Evolutionary conservation across 2,113 vertebrate genomes (phyloP).

Genomic region (Pangasianodon gigas): DNA sequence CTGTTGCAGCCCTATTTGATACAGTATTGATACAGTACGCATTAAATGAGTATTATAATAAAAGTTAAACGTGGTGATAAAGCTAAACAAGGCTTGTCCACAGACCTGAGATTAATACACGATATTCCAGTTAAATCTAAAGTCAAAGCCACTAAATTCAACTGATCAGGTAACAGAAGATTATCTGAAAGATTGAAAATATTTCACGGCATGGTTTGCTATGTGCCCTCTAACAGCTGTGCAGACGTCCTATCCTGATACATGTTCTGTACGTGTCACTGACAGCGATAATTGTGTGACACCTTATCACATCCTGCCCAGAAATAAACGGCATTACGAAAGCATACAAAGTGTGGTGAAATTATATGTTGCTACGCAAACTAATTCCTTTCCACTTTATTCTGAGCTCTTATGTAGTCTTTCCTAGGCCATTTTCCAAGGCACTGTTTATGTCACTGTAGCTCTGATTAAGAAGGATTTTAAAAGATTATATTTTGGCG

Average conservation of each 20-base stretch:
- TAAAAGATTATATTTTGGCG: conserved; percentile 63
- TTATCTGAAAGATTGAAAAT: neutral
- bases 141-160: neutral
- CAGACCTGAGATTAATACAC: neutral
- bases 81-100: neutral
- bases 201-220: conserved; percentile 16
- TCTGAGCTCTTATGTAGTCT: conserved; percentile 16
- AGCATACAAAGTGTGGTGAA: conserved; percentile 19
- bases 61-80: neutral
- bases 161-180: neutral
- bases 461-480: conserved; percentile 68
- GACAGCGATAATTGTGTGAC: conserved; percentile 48
- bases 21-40: neutral
- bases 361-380: conserved; percentile 28
- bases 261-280: conserved; percentile 15
- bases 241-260: conserved; percentile 45
- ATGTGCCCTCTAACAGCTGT: conserved; percentile 27
- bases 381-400: conserved; percentile 2
- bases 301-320: conserved; percentile 43
- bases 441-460: conserved; percentile 55
- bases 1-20: neutral
- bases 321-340: conserved; percentile 41
- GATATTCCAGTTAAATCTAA: neutral
- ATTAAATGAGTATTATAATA: neutral
- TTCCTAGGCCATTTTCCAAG: conserved; percentile 50